phyloP scores from a whole-genome alignment of 1,140 invertebrate genomes.

The Piezodorus guildinii region DNA sequence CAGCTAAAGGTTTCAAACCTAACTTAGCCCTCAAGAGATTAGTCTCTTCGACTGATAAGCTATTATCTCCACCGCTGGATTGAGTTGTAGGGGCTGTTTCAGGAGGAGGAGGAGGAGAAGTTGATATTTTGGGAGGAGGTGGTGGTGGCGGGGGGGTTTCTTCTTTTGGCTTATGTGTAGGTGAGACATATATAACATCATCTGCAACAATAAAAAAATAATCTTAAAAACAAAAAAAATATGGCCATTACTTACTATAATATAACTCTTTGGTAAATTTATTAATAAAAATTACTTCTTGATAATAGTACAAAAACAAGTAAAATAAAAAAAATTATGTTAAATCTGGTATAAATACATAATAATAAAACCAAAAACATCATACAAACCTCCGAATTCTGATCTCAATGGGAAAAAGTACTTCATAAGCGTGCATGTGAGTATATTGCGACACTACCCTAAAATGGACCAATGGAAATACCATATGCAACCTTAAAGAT shows the following conservation, averaged over 20 bases:
- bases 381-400: no score
- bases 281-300: no score
- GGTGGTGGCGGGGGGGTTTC: slow-evolving; percentile 33
- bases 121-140: slow-evolving; percentile 30
- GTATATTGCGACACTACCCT: no score
- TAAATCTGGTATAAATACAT: no score
- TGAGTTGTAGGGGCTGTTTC: slow-evolving; percentile 27
- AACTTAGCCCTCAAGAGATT: slow-evolving; percentile 85
- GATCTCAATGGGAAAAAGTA: no score
- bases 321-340: no score
- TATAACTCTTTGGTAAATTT: no score
- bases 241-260: neutral
- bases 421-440: no score
- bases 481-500: no score
- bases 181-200: slow-evolving; percentile 20
- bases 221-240: neutral
- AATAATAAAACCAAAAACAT: no score
- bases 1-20: slow-evolving; percentile 73
- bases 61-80: slow-evolving; percentile 40
- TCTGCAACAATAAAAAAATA: slow-evolving; percentile 24
- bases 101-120: slow-evolving; percentile 19
- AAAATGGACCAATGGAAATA: no score
- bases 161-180: slow-evolving; percentile 34
- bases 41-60: slow-evolving; percentile 78
- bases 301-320: no score